Percentiles rank a stretch among this genome's conserved stretches.
phyloP scores from a whole-genome alignment of 1,140 invertebrate genomes.

The Bombus confusus region DNA sequence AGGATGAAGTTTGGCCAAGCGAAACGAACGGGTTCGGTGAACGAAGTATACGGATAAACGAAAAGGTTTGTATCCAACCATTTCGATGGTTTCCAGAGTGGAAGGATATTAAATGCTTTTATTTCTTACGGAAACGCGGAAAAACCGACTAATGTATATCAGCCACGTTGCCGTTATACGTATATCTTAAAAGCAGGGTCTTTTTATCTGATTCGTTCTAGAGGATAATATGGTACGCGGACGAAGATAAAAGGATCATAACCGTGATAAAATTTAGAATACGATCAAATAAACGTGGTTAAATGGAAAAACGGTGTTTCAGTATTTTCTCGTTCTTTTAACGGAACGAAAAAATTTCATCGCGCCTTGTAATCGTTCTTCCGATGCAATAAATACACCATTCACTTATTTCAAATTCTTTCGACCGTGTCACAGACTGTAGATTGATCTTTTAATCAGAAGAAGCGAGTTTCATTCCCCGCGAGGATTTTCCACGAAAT shows the following conservation, averaged over 20 bases:
- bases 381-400: not conserved
- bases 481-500: not conserved
- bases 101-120: not conserved
- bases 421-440: not conserved
- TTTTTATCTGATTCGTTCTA: constrained; percentile 22
- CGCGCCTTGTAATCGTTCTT: not conserved
- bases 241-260: constrained; percentile 14
- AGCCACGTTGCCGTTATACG: constrained; percentile 4
- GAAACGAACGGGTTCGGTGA: too few species aligned
- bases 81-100: not conserved
- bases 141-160: not conserved
- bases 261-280: constrained; percentile 13
- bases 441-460: constrained; percentile 3
- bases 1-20: not conserved
- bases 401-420: not conserved
- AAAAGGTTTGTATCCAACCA: not conserved
- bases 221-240: constrained; percentile 12
- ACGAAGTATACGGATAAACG: not conserved
- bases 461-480: not conserved
- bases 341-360: not conserved
- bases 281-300: not conserved
- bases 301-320: not conserved
- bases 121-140: not conserved
- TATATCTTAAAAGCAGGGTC: constrained; percentile 13
- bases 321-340: not conserved